Evolutionary conservation across 2,888 invertebrate genomes (phyloP), one percentile per base, ranked within the genome.

Genomic region (Melieria omissa): DNA sequence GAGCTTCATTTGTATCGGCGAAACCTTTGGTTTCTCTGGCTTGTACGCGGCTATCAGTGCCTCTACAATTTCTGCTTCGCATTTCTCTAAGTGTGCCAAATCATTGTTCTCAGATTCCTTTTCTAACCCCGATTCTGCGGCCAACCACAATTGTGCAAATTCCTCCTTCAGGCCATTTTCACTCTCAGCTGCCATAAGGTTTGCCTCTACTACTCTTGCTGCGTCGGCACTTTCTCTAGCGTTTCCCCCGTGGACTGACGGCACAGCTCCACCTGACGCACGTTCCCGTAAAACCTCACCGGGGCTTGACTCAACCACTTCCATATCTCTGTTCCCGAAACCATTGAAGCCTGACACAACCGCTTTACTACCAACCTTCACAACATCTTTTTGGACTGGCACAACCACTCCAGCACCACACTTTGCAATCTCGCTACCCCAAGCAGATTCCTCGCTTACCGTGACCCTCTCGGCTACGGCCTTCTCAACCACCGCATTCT

Each of bases 401-500:
- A 55, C 29, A 55, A 45, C 16, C 65, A 9, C 55, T 55, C 45
- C 65, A 65, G 45, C 16, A 45, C 55, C 55, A 55, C 65, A 54
- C 54, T 45, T 16, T 55, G 44, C 42, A 64, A 29, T 29, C 29
- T 29, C 29, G 29, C 29, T 29, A 29, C 29, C 29, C 29, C 29
- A 29, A 29, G 29, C 29, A 29, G 29, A 29, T 29, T 29, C 29
- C 29, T 29, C 29, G 29, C 64, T 54, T 4, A 9, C 52, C 52
- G 64, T n/a, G 54, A 41, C 42, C 42, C 4, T 52, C 54, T 14
- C 42, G 41, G n/a, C 54, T 54, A 52, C 64, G n/a, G 52, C 54
- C 42, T 64, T 52, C n/a, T 49, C 49, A 12, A 7, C 52, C 44
- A n/a, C 52, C 4, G 52, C 12, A 42, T 42, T 64, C 42, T 9